Conservation (phyloP, 2,113 vertebrate species). For the Corythornis vintsioides region DNA sequence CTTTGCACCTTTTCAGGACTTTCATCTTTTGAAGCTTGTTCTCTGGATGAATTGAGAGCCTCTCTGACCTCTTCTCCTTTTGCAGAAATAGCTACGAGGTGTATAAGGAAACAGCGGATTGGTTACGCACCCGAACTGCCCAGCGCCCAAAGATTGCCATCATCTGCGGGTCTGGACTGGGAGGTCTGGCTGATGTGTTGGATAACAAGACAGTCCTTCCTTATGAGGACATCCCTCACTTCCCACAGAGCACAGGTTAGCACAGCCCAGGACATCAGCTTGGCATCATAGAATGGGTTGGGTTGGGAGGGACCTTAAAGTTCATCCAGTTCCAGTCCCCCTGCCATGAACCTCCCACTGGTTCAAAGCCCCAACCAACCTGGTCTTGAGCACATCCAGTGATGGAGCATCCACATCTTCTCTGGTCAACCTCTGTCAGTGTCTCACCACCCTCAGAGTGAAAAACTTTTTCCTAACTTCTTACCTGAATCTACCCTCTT, state of each 20-base stretch:
- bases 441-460: not conserved
- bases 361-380: no score
- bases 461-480: not conserved
- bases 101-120: conserved; percentile 46
- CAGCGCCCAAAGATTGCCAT: conserved; percentile 75
- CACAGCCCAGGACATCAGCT: not conserved
- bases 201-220: conserved; percentile 58
- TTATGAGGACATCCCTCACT: conserved; percentile 79
- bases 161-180: conserved; percentile 85
- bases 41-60: not conserved
- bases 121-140: not conserved
- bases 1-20: not conserved
- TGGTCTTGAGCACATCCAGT: not conserved
- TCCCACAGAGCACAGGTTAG: conserved; percentile 79
- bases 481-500: no score
- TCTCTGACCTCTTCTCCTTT: not conserved
- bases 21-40: not conserved
- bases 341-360: no score
- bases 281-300: no score
- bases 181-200: conserved; percentile 76
- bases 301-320: no score
- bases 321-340: no score
- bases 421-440: not conserved
- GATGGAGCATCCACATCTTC: not conserved
- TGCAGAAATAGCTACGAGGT: conserved; percentile 15